Conservation (phyloP, 2,113 vertebrate species). For the Xyliphius kryptos region DNA sequence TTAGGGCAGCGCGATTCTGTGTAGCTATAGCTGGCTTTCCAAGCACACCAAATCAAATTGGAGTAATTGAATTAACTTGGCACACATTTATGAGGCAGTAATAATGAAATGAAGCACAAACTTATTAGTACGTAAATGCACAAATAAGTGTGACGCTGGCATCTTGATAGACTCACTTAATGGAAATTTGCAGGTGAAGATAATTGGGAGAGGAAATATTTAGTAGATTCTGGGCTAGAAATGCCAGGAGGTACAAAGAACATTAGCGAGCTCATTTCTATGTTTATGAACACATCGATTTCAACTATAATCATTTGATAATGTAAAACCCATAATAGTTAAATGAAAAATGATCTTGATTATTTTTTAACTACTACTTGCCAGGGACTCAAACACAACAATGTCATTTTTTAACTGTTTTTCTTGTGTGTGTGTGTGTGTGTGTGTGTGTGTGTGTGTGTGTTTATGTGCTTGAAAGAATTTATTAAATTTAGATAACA, state of each 20-base stretch:
- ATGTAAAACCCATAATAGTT: conserved; percentile 19
- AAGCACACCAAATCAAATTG: not conserved
- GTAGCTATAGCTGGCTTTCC: not conserved
- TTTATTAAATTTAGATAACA: too few species aligned
- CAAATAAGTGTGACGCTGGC: conserved; percentile 16
- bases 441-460: not conserved
- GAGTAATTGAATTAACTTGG: conserved; percentile 18
- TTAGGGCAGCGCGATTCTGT: not conserved
- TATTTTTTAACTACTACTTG: conserved; percentile 8
- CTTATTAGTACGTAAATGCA: conserved; percentile 19
- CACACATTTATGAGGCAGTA: conserved; percentile 20
- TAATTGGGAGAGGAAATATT: conserved; percentile 1
- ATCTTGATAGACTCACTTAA: conserved; percentile 20
- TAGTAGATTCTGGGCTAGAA: not conserved
- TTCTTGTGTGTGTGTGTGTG: too few species aligned
- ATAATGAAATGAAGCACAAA: conserved; percentile 22
- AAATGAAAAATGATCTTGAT: conserved; percentile 15
- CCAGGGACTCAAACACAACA: conserved; percentile 7
- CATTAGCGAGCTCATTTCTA: conserved; percentile 4
- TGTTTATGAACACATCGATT: conserved; percentile 21
- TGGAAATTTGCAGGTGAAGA: conserved; percentile 14
- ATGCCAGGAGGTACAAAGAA: conserved; percentile 15
- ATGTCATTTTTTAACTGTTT: conserved; percentile 8
- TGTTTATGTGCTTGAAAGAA: not conserved
- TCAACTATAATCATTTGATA: conserved; percentile 16